A percentile compares a stretch with the other conserved stretches of the same genome.
Conservation (phyloP, 2,888 invertebrate species). For the Polyploca ridens region DNA sequence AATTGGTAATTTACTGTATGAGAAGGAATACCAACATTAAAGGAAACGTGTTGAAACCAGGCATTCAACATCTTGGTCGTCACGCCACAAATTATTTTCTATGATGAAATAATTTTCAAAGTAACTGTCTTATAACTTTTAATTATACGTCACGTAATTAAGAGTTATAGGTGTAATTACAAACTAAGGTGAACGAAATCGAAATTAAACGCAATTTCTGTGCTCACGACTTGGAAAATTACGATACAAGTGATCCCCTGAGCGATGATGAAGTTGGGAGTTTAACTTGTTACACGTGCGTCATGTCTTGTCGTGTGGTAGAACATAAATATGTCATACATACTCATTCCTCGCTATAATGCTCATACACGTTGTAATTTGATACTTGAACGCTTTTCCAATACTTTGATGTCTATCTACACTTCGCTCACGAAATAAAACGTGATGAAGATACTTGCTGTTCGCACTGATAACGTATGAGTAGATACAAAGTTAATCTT, state of each 20-base stretch:
- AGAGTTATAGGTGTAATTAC: slow-evolving; percentile 35
- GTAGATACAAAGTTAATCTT: slow-evolving; percentile 18
- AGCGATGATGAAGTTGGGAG: slow-evolving; percentile 15
- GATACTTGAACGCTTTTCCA: slow-evolving; percentile 48
- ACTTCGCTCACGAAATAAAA: not conserved
- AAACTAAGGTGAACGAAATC: slow-evolving; percentile 35
- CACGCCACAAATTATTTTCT: not conserved
- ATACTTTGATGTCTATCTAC: slow-evolving; percentile 41
- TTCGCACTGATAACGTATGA: slow-evolving; percentile 25
- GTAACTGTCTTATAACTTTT: slow-evolving; percentile 12
- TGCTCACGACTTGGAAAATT: slow-evolving; percentile 49
- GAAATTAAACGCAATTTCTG: slow-evolving; percentile 35
- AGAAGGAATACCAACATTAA: not conserved
- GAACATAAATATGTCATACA: slow-evolving; percentile 31
- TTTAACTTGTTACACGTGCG: slow-evolving; percentile 38
- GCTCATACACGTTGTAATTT: slow-evolving; percentile 39
- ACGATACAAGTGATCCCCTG: slow-evolving; percentile 32
- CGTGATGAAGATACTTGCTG: slow-evolving; percentile 15
- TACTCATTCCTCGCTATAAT: slow-evolving; percentile 32
- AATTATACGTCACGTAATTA: slow-evolving; percentile 23
- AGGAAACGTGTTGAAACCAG: not conserved
- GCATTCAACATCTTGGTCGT: not conserved
- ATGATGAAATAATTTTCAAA: not conserved
- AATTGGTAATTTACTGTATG: not conserved
- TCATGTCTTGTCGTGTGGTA: not conserved